phyloP scores from a whole-genome alignment of 2,113 vertebrate species.

The Cnemophilus loriae region DNA sequence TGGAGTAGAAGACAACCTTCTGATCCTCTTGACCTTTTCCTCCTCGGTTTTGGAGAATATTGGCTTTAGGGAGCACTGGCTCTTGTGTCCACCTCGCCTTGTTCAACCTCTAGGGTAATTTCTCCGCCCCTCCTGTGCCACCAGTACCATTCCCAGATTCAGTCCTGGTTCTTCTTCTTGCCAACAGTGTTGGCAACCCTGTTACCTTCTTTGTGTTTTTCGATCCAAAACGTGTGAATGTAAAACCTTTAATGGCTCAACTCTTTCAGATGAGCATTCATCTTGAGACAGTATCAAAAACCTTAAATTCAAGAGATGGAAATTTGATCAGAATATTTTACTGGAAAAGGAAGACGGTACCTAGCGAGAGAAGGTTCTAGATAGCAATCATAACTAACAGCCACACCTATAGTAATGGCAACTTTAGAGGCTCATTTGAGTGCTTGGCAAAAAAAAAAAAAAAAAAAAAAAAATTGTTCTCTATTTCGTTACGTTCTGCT shows the following conservation, averaged over 20 bases:
- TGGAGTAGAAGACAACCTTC: not conserved
- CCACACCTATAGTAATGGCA: not conserved
- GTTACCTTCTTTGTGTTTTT: not conserved
- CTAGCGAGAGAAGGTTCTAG: not conserved
- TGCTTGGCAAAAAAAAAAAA: not conserved
- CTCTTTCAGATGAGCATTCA: not conserved
- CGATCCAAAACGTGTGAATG: not conserved
- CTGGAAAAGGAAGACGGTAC: not conserved
- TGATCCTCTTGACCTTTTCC: not conserved
- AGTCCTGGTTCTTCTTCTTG: not conserved
- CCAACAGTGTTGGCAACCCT: accelerated
- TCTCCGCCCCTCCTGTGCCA: not conserved
- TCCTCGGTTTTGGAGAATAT: accelerated
- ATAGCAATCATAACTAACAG: not conserved
- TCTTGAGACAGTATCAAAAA: not conserved
- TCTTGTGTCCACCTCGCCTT: not conserved
- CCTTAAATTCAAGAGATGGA: not conserved
- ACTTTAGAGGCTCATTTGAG: not conserved
- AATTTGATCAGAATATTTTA: not conserved
- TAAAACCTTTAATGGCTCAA: not conserved
- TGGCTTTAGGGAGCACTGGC: not conserved
- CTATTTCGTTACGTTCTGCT: not conserved
- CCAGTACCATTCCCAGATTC: not conserved
- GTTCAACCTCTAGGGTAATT: not conserved
- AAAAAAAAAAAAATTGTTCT: accelerated